Evolutionary conservation across 2,797 vertebrate genomes (phyloP), one percentile per base, ranked within the genome.

Genomic region (Rhynchotus rufescens): DNA sequence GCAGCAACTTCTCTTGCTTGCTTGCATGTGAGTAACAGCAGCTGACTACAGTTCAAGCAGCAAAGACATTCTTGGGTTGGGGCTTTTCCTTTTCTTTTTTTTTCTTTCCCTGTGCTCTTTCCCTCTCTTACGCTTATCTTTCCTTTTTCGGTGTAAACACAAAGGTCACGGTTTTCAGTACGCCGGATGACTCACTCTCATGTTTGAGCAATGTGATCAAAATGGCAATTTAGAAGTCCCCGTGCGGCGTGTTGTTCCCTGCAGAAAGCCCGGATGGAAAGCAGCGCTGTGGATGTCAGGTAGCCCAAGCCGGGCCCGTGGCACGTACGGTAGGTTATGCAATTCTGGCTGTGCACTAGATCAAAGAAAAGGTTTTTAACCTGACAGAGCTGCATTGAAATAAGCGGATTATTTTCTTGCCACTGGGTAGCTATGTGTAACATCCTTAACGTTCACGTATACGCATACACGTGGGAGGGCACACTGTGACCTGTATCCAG

Each of bases 111-210:
- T 8, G 57, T 82, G 84, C 93, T 90, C 84, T 91, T 92, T 91
- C 86, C 67, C 67, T 79, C 10, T 90, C 77, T 54, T 57, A 52
- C 66, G 40, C 15, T 81, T 73, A 66, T 84, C 67, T 67, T 88
- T 92, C 86, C 80, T 86, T 94, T 92, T 91, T 91, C 42, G 22
- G 78, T 82, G 42, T 86, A 75, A 90, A 78, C 59, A 72, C 61
- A 84, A 91, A 96, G 92, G 88, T 92, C 88, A 6, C 60, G 86
- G 86, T 82, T 92, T 92, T 90, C 45, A 28, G 84, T 25, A 68
- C 1, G 5, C 78, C 26, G 45, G 22, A 16, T 95, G 92, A 96
- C 54, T 96, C 91, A 95, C 51, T 76, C 84, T 91, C 92, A 78
- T 59, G 76, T 90, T 80, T 66, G 73, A 87, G 75, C 88, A 90